A percentile compares a stretch with the other conserved stretches of the same genome.
Evolutionary conservation across 1,140 invertebrate genomes (phyloP).

Genomic region (Drosophila gunungcola): DNA sequence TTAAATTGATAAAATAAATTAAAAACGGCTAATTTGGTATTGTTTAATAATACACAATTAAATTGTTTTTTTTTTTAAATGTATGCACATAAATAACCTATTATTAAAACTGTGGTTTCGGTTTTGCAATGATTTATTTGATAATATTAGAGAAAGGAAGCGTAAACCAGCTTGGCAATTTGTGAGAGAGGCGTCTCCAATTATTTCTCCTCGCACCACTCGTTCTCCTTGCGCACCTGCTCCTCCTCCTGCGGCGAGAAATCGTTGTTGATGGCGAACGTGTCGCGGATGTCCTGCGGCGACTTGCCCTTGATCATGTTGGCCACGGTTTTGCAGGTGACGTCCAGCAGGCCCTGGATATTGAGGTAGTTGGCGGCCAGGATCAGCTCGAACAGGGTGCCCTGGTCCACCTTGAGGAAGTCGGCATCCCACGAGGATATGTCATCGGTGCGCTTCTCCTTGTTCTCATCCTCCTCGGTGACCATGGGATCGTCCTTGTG

Average conservation of each 20-base stretch:
- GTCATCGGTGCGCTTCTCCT: slow-evolving; percentile 99
- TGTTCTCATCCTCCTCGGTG: slow-evolving; percentile 98
- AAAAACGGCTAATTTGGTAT: no score
- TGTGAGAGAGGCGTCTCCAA: neutral
- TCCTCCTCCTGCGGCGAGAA: slow-evolving; percentile 98
- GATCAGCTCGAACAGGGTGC: slow-evolving; percentile 98
- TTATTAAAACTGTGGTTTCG: no score
- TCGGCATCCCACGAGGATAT: slow-evolving; percentile 99
- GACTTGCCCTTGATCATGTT: slow-evolving; percentile 99
- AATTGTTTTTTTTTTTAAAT: no score
- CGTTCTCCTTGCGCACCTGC: slow-evolving; percentile 98
- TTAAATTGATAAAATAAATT: no score
- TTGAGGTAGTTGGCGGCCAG: slow-evolving; percentile 99
- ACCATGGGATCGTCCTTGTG: slow-evolving; percentile 96
- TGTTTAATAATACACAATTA: no score
- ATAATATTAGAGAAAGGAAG: neutral
- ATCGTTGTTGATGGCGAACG: slow-evolving; percentile 99
- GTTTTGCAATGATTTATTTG: slow-evolving; percentile 4
- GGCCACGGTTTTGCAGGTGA: slow-evolving; percentile 99
- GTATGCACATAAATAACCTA: no score
- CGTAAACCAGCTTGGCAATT: neutral
- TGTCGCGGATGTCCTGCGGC: slow-evolving; percentile 99
- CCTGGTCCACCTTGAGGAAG: slow-evolving; percentile 98
- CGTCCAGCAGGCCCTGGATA: slow-evolving; percentile 98
- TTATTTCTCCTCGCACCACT: slow-evolving; percentile 98